Base-by-base conservation (phyloP, 2,888 invertebrate genomes). In the Orthonychiurus folsomi region DNA sequence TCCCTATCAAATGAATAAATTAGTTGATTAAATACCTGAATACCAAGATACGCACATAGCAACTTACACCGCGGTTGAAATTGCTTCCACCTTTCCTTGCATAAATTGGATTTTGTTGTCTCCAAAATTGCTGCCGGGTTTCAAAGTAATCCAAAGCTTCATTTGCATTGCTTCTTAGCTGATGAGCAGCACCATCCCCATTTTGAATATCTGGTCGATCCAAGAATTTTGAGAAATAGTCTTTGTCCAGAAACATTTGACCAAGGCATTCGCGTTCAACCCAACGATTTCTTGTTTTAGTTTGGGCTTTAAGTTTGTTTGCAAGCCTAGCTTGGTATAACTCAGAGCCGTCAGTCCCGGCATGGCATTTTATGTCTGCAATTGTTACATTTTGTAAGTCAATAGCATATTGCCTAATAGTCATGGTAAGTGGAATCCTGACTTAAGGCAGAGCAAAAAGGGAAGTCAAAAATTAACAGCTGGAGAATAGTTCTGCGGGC, bases 71-170 rank as follows among this genome's bases (percentile, higher is more conserved):
- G n/a, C n/a, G 3, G n/a, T 52, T 21, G n/a, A 52, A 5, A n/a
- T 20, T 20, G 5, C 3, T 9, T 20, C 52, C 52, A 20, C 28
- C 50, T 63, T 67, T 69, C 47, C 72, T 50, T 3, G 70, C 65
- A 37, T 70, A 70, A 23, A 72, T 62, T 18, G 72, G 72, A 65
- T 70, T 70, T 37, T 70, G 72, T 28, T 71, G 70, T 55, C 72
- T 66, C 70, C 70, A 72, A 37, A 72, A 71, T 47, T 66, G 56
- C 59, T 72, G 67, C 26, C 72, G 61, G 54, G 62, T 63, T 60
- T 72, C 66, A 52, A 72, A 59, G 65, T 72, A 72, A 25, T 69
- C 64, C 12, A 72, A 61, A 5, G 68, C 72, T 24, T 70, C 70
- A 20, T 52, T 61, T 5, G 69, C 72, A 57, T 68, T 67, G 50